Base-by-base conservation (phyloP, 2,113 vertebrate genomes). In the Ophthalmolycus amberensis region DNA sequence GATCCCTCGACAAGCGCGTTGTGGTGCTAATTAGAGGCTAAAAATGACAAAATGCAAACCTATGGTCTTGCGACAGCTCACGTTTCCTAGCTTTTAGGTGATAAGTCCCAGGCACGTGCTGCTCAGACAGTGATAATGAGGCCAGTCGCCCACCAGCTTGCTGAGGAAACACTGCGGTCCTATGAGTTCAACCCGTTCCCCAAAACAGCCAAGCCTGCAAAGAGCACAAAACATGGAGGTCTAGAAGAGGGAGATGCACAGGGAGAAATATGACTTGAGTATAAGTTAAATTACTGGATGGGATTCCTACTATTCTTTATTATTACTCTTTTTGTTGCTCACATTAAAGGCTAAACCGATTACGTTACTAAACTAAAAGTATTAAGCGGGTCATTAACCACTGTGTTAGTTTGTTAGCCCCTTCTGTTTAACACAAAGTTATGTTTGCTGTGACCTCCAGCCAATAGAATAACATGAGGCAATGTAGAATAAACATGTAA, bases 51-150 rank as follows among this genome's bases (percentile, higher is more conserved):
- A 88, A 85, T 1, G 52, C 65, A 75, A 86, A 82, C 75, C 44
- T 65, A 18, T 68, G 8, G 77, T 80, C 69, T 68, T 67, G 67
- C 85, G 82, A 82, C 77, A 60, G 85, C 88, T 92, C 91, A 14
- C 48, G 73, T 92, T 92, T 90, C 91, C 76, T 25, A 34, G 71
- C 65, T 85, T 79, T 58, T 9, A 75, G 80, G 82, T 73, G 80
- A 79, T 81, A 79, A 79, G 85, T 79, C 65, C 44, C 14, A 38
- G 76, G 62, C 79, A 85, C 67, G 67, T 76, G 85, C 78, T 63
- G 78, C 75, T 73, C 78, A 75, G 83, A 73, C 70, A 37, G 70
- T 71, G 84, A 79, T 72, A 75, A 84, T 82, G 83, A 86, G 58
- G 58, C 3, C 6, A 73, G 69, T 48, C 56, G 15, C 83, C 82